Evolutionary conservation across 2,113 vertebrate genomes (phyloP).

Genomic region (Rhineura floridana): DNA sequence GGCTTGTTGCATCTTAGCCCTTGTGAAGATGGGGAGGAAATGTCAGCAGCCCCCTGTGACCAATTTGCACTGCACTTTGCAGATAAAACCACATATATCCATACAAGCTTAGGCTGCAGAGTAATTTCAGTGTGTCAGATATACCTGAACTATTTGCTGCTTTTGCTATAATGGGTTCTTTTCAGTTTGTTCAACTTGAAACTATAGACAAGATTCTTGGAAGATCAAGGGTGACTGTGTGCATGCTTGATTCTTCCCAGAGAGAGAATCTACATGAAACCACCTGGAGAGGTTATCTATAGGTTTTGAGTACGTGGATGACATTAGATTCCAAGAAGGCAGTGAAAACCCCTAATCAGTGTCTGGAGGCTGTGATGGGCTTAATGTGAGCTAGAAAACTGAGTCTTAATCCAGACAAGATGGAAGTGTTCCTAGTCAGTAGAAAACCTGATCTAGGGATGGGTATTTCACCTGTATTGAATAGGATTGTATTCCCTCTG

Average conservation of each 20-base stretch:
- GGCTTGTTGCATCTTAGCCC: too few species aligned
- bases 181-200: too few species aligned
- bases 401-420: neutral
- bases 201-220: too few species aligned
- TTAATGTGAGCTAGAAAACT: neutral
- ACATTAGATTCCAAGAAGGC: neutral
- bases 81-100: too few species aligned
- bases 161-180: too few species aligned
- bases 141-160: too few species aligned
- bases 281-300: neutral
- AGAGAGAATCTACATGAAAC: neutral
- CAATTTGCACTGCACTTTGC: too few species aligned
- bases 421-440: neutral
- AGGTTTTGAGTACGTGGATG: neutral
- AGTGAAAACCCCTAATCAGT: neutral
- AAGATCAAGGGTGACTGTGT: neutral
- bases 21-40: too few species aligned
- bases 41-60: too few species aligned
- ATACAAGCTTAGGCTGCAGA: neutral
- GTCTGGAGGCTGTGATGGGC: neutral
- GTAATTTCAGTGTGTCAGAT: too few species aligned
- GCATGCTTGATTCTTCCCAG: neutral
- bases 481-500: neutral
- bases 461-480: neutral
- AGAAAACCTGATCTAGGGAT: neutral